phyloP scores from a whole-genome alignment of 1,140 invertebrate species.

The Paralvinella palmiformis region DNA sequence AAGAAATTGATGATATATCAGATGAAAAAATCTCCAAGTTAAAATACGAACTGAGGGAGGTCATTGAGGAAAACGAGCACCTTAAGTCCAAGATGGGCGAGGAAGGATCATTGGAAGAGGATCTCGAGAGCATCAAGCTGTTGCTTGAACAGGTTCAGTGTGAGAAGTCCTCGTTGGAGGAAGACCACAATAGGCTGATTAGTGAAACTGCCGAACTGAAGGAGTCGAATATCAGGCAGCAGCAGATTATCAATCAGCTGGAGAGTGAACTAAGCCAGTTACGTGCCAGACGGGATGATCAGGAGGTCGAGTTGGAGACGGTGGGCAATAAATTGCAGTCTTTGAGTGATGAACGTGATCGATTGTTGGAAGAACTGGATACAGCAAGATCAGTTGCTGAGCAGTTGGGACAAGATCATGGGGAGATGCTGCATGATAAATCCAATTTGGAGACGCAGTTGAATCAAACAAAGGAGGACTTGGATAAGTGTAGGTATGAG shows the following conservation, averaged over 20 bases:
- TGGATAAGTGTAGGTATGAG: background rate
- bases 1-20: too few species aligned
- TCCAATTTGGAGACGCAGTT: background rate
- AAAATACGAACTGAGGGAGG: too few species aligned
- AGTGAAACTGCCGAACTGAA: too few species aligned
- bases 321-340: background rate
- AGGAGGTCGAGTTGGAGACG: background rate
- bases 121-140: too few species aligned
- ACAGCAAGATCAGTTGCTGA: background rate
- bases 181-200: too few species aligned
- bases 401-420: background rate
- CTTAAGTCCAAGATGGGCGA: too few species aligned
- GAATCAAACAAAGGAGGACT: background rate
- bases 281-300: background rate
- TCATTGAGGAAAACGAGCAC: too few species aligned
- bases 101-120: too few species aligned
- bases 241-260: constrained; percentile 1
- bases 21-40: too few species aligned
- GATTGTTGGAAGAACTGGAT: background rate
- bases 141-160: too few species aligned
- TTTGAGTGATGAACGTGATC: background rate
- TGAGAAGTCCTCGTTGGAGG: too few species aligned
- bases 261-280: background rate
- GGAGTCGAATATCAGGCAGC: too few species aligned
- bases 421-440: background rate